Conservation (phyloP, 2,113 vertebrate species). For the Candoia aspera region DNA sequence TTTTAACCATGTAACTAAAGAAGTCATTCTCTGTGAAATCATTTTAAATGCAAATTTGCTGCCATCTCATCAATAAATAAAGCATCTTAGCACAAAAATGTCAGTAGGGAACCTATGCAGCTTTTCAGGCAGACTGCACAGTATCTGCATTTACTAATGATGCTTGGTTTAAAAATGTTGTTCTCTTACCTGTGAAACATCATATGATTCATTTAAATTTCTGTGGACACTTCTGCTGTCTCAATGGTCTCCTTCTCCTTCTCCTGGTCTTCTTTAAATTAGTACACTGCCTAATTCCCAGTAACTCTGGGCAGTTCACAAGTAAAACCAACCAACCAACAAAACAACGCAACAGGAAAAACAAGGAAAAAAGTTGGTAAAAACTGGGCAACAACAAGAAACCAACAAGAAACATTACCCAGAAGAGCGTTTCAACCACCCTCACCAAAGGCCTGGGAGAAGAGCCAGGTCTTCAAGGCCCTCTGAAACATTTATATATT, state of each 20-base stretch:
- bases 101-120: not conserved
- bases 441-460: not conserved
- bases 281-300: not conserved
- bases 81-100: not conserved
- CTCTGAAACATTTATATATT: constrained; percentile 33
- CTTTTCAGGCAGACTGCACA: not conserved
- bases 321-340: not conserved
- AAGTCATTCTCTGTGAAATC: not conserved
- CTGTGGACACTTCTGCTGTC: not conserved
- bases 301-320: not conserved
- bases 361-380: not conserved
- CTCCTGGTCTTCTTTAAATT: not conserved
- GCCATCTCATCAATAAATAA: not conserved
- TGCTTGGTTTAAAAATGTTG: not conserved
- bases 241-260: not conserved
- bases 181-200: not conserved
- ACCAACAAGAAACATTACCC: not conserved
- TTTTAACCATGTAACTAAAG: not conserved
- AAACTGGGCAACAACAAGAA: not conserved
- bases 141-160: not conserved
- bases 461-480: not conserved
- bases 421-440: not conserved
- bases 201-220: not conserved
- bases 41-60: not conserved
- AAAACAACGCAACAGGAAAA: not conserved